phyloP scores from a whole-genome alignment of 2,888 invertebrate species.

The Labia minor region DNA sequence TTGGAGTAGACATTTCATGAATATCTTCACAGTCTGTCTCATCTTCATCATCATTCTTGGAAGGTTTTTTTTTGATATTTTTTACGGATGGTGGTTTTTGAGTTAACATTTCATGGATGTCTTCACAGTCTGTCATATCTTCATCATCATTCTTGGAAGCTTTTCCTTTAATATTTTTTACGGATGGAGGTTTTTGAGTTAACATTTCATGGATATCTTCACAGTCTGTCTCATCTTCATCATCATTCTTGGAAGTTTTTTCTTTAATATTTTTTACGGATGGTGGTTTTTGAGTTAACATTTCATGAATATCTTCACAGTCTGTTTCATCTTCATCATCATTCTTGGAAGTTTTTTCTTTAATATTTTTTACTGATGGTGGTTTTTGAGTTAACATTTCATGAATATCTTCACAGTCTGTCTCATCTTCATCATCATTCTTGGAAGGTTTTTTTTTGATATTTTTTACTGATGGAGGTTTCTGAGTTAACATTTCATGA shows the following conservation, averaged over 20 bases:
- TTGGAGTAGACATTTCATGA: background rate
- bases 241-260: background rate
- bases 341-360: too few relatives aligned
- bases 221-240: background rate
- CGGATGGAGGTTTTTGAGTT: constrained; percentile 4
- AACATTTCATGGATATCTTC: constrained; percentile 15
- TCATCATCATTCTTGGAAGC: too few relatives aligned
- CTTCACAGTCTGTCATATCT: background rate
- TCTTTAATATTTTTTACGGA: background rate
- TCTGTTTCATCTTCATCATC: background rate
- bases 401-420: constrained; percentile 16
- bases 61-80: too few relatives aligned
- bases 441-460: too few relatives aligned
- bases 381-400: constrained; percentile 17
- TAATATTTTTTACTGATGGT: background rate
- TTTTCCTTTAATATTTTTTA: too few relatives aligned
- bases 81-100: background rate
- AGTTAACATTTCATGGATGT: background rate
- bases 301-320: constrained; percentile 13
- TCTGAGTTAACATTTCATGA: constrained; percentile 17
- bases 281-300: constrained; percentile 1
- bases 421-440: too few relatives aligned
- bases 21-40: background rate
- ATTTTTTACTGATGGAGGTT: too few relatives aligned
- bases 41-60: background rate